Evolutionary conservation across 2,888 invertebrate genomes (phyloP).

Genomic region (Junonia oenone): DNA sequence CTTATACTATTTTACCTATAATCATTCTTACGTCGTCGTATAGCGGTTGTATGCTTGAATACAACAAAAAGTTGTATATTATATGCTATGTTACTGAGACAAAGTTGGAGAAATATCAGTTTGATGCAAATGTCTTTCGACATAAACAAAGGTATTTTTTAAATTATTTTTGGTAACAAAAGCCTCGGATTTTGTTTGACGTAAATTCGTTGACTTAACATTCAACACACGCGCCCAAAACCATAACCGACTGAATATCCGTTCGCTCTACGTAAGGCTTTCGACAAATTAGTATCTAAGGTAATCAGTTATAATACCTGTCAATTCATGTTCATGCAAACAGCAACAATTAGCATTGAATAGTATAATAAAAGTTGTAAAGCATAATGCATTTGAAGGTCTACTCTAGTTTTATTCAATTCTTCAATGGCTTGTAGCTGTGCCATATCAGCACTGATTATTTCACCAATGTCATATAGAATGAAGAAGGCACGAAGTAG

Average conservation of each 20-base stretch:
- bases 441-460: constrained; percentile 5
- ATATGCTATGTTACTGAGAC: neutral
- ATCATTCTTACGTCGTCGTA: neutral
- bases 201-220: constrained; percentile 44
- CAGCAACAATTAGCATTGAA: neutral
- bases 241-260: constrained; percentile 66
- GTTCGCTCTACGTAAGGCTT: constrained; percentile 52
- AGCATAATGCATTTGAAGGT: neutral
- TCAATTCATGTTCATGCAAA: constrained; percentile 4
- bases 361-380: neutral
- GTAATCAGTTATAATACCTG: constrained; percentile 39
- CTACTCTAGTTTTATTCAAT: neutral
- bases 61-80: neutral
- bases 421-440: constrained; percentile 4
- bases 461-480: constrained; percentile 6
- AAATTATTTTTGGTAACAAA: neutral
- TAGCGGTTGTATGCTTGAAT: neutral
- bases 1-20: neutral
- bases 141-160: neutral
- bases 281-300: constrained; percentile 54
- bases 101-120: too few species aligned
- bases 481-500: constrained; percentile 1
- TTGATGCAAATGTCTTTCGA: too few species aligned
- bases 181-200: constrained; percentile 43
- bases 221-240: constrained; percentile 49